Conservation (phyloP, 2,113 vertebrate genomes). For the Micronisus gabar region DNA sequence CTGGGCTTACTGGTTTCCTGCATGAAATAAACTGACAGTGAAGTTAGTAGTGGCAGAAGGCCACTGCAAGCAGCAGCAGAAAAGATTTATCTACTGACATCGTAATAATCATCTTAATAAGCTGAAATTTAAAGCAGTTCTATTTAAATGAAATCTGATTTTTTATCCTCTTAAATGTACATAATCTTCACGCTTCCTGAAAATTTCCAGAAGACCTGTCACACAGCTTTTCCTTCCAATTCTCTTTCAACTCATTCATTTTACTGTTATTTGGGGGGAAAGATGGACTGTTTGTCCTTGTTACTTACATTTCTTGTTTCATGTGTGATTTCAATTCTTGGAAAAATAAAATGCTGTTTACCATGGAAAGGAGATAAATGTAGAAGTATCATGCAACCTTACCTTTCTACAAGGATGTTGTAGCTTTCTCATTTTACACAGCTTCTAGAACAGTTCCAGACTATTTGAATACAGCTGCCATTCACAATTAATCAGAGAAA, state of each 20-base stretch:
- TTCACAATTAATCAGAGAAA: background rate
- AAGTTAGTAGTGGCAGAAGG: background rate
- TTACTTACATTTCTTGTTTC: background rate
- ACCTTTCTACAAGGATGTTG: background rate
- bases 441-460: background rate
- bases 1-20: background rate
- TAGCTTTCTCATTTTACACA: background rate
- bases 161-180: background rate
- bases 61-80: background rate
- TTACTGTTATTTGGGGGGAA: background rate
- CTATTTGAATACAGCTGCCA: background rate
- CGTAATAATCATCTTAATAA: background rate
- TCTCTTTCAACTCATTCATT: background rate
- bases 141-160: background rate
- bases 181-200: background rate
- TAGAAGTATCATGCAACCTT: background rate
- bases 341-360: background rate
- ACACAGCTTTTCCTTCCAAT: background rate
- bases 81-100: background rate
- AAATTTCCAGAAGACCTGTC: background rate
- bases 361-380: background rate
- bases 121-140: background rate
- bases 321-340: background rate
- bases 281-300: background rate
- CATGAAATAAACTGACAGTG: background rate